Evolutionary conservation across 2,888 invertebrate genomes (phyloP).

Genomic region (Eupsilia transversa): DNA sequence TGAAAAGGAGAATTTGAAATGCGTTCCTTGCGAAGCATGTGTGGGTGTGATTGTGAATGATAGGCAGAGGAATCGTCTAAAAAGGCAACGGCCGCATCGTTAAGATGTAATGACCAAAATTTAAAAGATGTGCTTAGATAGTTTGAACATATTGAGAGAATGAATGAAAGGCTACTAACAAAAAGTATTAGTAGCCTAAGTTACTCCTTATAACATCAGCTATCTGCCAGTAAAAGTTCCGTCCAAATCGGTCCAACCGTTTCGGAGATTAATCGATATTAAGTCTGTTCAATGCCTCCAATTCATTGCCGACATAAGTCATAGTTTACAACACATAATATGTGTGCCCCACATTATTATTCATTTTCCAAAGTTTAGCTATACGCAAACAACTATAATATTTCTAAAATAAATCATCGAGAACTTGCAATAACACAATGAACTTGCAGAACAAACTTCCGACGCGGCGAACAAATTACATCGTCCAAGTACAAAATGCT

Average conservation of each 20-base stretch:
- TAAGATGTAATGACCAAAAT: neutral
- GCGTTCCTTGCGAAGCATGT: neutral
- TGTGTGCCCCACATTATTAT: slow-evolving; percentile 36
- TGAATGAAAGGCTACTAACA: no score
- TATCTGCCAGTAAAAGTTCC: no score
- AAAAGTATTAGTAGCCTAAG: no score
- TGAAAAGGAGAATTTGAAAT: neutral
- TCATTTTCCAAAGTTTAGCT: slow-evolving; percentile 33
- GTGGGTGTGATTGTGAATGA: neutral
- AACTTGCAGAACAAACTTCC: slow-evolving; percentile 51
- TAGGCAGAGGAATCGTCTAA: neutral
- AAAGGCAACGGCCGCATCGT: neutral
- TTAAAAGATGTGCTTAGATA: neutral
- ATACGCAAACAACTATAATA: slow-evolving; percentile 39
- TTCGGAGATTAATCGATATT: no score
- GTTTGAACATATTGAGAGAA: no score
- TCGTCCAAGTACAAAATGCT: slow-evolving; percentile 12
- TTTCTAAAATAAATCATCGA: slow-evolving; percentile 59
- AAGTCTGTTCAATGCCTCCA: neutral
- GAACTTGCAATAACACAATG: slow-evolving; percentile 53
- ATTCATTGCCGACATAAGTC: neutral
- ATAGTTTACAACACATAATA: slow-evolving; percentile 7
- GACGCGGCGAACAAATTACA: slow-evolving; percentile 52
- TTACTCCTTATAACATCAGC: no score
- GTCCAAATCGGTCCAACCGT: no score